Evolutionary conservation across 64 coral and sea anemone species (phyloP), one percentile per base, ranked within the genome.

Genomic region (Cladopsammia gracilis): DNA sequence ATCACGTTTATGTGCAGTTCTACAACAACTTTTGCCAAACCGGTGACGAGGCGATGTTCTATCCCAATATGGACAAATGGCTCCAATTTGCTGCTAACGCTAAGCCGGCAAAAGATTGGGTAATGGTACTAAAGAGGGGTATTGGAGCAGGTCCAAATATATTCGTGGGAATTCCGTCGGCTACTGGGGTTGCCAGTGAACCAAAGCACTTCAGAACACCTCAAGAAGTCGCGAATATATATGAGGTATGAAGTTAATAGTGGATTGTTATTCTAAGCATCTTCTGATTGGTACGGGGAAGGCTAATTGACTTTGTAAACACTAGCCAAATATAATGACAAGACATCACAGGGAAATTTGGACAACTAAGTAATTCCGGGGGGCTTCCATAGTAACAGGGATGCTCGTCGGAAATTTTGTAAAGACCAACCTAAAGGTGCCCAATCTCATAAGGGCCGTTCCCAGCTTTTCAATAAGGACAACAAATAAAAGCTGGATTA

Each of bases 1-100:
- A 77, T 57, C 75, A 77, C 9, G 48, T 77, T 20, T 56, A 57
- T 25, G 50, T 77, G 8, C 75, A 77, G n/a, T 77, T 77, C 75
- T 77, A 77, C 50, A 77, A 77, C 3, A 77, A 77, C 75, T 26
- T 24, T 18, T 77, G 75, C 3, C 50, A 77, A 20, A 77, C 75
- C 2, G 75, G 75, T 0, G 50, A 77, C 49, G 1, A 53, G 20
- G 75, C 75, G 6, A 7, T 54, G 7, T 77, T 77, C 49, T n/a
- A 77, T 77, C 50, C 75, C 23, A 56, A 8, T 77, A 13, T 77
- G 75, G 22, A 77, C 7, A 10, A 56, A 49, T 77, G 75, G 75
- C 75, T 77, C 8, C n/a, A 77, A 14, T 77, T 54, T 77, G 75
- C 75, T 24, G 19, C 48, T 0, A 24, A 10, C 9, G n/a, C 48